Conservation (phyloP, 2,797 vertebrate species). For the Oophaga sylvatica region DNA sequence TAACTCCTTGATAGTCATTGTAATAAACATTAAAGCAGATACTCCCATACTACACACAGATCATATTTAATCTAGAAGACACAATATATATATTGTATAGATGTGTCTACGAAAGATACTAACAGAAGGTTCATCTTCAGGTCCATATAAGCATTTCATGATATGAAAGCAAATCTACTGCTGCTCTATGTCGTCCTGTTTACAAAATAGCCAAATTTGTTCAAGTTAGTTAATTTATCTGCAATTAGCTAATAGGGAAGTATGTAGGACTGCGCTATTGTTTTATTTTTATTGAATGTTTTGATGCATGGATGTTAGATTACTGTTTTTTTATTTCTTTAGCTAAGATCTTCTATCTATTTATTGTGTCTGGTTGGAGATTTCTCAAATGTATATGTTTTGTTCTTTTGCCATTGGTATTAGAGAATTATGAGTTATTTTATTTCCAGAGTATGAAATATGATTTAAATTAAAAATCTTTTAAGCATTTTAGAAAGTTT, state of each 20-base stretch:
- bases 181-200: conserved; percentile 16
- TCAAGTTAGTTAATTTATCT: neutral
- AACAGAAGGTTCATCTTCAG: neutral
- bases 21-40: neutral
- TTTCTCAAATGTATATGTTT: neutral
- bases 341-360: conserved; percentile 17
- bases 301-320: neutral
- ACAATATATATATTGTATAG: neutral
- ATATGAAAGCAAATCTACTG: neutral
- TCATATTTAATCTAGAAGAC: neutral
- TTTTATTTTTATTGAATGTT: conserved; percentile 13
- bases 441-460: conserved; percentile 37
- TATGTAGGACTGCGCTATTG: conserved; percentile 28
- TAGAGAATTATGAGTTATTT: conserved; percentile 27
- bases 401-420: conserved; percentile 14
- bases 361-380: conserved; percentile 44
- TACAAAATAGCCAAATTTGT: conserved; percentile 4
- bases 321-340: conserved; percentile 12
- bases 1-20: neutral
- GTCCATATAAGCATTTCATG: conserved; percentile 30
- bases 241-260: neutral
- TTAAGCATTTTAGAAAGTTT: conserved; percentile 35
- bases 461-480: conserved; percentile 42
- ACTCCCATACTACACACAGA: neutral
- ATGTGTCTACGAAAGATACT: neutral